Evolutionary conservation across 1,140 invertebrate genomes (phyloP).

Genomic region (Eciton burchellii): DNA sequence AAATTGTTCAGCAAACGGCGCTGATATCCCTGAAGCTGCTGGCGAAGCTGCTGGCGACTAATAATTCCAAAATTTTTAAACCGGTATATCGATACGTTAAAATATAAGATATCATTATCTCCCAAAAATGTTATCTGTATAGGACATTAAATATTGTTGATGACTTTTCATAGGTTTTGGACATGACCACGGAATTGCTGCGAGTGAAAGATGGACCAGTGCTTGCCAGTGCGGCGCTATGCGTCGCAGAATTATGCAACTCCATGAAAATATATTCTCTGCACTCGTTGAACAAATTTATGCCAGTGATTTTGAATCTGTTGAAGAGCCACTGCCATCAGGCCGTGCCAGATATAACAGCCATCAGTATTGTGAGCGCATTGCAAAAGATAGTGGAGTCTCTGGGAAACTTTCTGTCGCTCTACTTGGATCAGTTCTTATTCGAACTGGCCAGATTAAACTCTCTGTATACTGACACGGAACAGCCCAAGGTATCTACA

Average conservation of each 20-base stretch:
- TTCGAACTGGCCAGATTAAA: slow-evolving; percentile 87
- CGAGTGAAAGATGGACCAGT: slow-evolving; percentile 86
- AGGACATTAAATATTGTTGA: background rate
- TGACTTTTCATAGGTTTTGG: slow-evolving; percentile 84
- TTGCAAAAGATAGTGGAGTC: slow-evolving; percentile 93
- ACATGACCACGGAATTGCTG: slow-evolving; percentile 87
- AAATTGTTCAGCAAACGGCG: slow-evolving; percentile 92
- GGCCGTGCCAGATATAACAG: slow-evolving; percentile 82
- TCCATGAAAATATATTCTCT: slow-evolving; percentile 91
- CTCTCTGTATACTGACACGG: slow-evolving; percentile 79
- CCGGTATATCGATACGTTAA: slow-evolving; percentile 76
- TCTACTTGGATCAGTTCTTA: slow-evolving; percentile 92
- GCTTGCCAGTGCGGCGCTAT: slow-evolving; percentile 91
- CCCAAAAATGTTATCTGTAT: background rate
- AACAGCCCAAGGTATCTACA: slow-evolving; percentile 79
- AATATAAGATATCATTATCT: background rate
- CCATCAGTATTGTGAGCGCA: slow-evolving; percentile 89
- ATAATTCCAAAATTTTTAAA: slow-evolving; percentile 89
- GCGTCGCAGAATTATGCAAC: slow-evolving; percentile 92
- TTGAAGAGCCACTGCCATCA: slow-evolving; percentile 85
- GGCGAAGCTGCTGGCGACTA: slow-evolving; percentile 88
- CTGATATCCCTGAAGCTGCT: slow-evolving; percentile 93
- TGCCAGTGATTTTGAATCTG: slow-evolving; percentile 91
- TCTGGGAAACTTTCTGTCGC: slow-evolving; percentile 92
- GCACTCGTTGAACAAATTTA: slow-evolving; percentile 90